A percentile compares a stretch with the other conserved stretches of the same genome.
These are phyloP conservation scores for Xenops minutus DNA, from an alignment of 2,797 vertebrate genomes.

Conservation along the genomic window DNA sequence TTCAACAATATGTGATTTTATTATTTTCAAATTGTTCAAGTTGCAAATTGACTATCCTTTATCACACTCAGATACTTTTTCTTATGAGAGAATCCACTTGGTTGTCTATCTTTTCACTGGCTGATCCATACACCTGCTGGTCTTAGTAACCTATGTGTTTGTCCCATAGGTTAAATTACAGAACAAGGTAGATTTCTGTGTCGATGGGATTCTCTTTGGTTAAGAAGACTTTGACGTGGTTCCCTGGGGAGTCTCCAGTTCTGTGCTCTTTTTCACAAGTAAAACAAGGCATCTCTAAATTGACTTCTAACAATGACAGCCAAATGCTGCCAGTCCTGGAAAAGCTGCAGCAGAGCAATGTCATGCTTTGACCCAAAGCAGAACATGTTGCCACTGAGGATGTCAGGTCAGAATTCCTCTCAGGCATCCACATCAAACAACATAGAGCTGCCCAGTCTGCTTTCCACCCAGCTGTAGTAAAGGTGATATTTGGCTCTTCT, in stretches of 20 bases:
- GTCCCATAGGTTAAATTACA: not conserved
- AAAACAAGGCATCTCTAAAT: not conserved
- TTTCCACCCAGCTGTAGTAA: not conserved
- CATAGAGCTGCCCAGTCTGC: not conserved
- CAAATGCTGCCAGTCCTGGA: not conserved
- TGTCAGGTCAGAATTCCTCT: not conserved
- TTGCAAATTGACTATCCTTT: not conserved
- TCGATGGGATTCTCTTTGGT: not conserved
- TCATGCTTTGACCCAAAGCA: not conserved
- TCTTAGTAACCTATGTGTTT: not conserved
- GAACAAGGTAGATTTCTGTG: not conserved
- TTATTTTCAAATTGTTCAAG: not conserved
- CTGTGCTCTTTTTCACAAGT: not conserved
- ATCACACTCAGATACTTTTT: not conserved
- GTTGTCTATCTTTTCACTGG: not conserved
- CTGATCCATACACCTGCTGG: not conserved
- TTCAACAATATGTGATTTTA: not conserved
- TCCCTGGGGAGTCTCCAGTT: not conserved
- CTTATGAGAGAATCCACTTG: not conserved
- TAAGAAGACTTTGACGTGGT: not conserved
- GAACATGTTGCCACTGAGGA: not conserved
- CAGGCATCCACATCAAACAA: not conserved
- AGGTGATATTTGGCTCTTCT: not conserved
- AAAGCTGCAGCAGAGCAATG: not conserved
- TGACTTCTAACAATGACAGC: not conserved